These are phyloP conservation scores for Nyleta sp. DNA, from an alignment of 2,888 invertebrate genomes.

Conservation along the genomic window DNA sequence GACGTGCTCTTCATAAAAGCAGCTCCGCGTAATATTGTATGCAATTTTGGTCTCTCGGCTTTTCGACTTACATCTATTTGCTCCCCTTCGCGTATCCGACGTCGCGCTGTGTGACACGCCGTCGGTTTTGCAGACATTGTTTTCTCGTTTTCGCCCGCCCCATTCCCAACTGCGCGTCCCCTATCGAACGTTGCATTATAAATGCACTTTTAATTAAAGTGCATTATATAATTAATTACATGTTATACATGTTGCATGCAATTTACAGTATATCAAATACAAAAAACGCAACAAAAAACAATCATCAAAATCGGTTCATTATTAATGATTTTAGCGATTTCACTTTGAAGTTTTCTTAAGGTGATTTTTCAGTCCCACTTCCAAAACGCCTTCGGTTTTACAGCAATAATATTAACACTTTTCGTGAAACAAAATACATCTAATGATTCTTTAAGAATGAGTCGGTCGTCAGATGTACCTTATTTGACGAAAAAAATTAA, in stretches of 20 bases:
- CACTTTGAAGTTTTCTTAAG: no score
- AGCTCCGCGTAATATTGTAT: constrained; percentile 50
- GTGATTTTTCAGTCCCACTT: no score
- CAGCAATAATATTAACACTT: no score
- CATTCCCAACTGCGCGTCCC: constrained; percentile 19
- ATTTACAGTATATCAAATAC: no score
- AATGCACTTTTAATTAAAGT: constrained; percentile 46
- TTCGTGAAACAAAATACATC: no score
- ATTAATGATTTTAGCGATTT: no score
- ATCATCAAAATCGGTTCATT: no score
- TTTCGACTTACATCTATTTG: constrained; percentile 61
- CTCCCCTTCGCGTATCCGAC: constrained; percentile 50
- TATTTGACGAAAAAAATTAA: no score
- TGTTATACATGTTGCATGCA: not conserved
- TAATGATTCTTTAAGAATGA: no score
- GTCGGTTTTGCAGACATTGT: constrained; percentile 63
- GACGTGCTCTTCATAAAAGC: constrained; percentile 49
- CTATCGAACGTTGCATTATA: constrained; percentile 41
- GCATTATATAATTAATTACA: constrained; percentile 33
- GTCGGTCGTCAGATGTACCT: no score
- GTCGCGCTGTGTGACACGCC: constrained; percentile 56
- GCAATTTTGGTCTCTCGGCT: constrained; percentile 54
- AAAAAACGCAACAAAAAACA: no score
- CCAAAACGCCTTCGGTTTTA: no score
- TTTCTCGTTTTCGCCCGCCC: constrained; percentile 44